Evolutionary conservation across 2,113 vertebrate species (phyloP).

Genomic region (Bufo gargarizans): DNA sequence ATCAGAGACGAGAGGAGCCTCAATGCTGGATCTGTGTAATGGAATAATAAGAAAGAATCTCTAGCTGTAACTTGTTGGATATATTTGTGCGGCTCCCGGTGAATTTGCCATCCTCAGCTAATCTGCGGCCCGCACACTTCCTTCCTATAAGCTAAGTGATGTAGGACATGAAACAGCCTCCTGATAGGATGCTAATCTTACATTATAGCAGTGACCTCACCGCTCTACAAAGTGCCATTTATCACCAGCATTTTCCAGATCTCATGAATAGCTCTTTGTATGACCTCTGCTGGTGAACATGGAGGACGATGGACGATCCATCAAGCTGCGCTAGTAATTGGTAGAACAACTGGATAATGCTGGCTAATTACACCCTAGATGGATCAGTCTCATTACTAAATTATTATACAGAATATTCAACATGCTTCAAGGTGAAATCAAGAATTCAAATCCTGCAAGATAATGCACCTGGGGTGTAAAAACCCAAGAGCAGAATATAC

Average conservation of each 20-base stretch:
- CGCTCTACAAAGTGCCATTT: slow-evolving; percentile 73
- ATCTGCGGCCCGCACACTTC: slow-evolving; percentile 64
- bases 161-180: slow-evolving; percentile 67
- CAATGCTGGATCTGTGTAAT: neutral
- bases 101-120: neutral
- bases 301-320: too few species aligned
- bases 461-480: neutral
- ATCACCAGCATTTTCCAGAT: slow-evolving; percentile 73
- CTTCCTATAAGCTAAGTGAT: slow-evolving; percentile 68
- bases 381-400: neutral
- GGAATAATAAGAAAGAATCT: neutral
- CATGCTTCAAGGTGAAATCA: neutral
- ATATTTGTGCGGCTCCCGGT: neutral
- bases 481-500: too few species aligned
- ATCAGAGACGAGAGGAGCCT: neutral
- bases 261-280: slow-evolving; percentile 68
- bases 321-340: too few species aligned
- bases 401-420: neutral
- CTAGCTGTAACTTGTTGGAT: neutral
- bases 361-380: neutral
- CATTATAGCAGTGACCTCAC: slow-evolving; percentile 76
- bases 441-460: neutral
- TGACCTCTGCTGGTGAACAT: slow-evolving; percentile 52
- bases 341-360: neutral
- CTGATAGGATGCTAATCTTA: slow-evolving; percentile 72